These are phyloP conservation scores for Lichenostomus cassidix DNA, from an alignment of 2,113 vertebrate species.

Conservation along the genomic window DNA sequence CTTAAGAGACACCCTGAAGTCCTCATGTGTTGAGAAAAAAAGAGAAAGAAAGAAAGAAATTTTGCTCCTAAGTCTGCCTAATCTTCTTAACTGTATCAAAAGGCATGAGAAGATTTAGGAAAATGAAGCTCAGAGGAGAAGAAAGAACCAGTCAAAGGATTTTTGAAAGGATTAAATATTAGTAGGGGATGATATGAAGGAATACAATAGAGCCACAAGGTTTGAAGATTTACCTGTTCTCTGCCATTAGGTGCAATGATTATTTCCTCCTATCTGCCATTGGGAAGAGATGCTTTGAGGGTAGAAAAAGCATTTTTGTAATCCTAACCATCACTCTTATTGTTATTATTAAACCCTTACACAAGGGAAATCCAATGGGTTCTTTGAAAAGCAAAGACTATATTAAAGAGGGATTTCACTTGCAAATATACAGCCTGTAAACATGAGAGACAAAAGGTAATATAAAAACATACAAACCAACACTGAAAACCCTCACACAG, in stretches of 20 bases:
- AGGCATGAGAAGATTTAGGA: conserved; percentile 23
- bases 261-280: background rate
- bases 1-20: conserved; percentile 5
- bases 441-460: background rate
- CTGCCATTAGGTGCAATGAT: background rate
- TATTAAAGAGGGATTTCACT: conserved; percentile 35
- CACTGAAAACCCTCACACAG: background rate
- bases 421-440: conserved; percentile 8
- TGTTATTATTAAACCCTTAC: conserved; percentile 12
- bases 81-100: conserved; percentile 46
- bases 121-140: conserved; percentile 23
- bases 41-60: background rate
- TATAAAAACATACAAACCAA: background rate
- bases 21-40: background rate
- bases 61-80: conserved; percentile 7
- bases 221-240: conserved; percentile 37
- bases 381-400: conserved; percentile 1
- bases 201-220: conserved; percentile 10
- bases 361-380: background rate
- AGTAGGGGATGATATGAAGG: background rate
- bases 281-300: background rate
- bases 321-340: background rate
- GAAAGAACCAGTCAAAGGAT: background rate
- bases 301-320: conserved; percentile 27
- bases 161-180: conserved; percentile 56